Base-by-base conservation (phyloP, 2,888 invertebrate species). In the Sesia apiformis region DNA sequence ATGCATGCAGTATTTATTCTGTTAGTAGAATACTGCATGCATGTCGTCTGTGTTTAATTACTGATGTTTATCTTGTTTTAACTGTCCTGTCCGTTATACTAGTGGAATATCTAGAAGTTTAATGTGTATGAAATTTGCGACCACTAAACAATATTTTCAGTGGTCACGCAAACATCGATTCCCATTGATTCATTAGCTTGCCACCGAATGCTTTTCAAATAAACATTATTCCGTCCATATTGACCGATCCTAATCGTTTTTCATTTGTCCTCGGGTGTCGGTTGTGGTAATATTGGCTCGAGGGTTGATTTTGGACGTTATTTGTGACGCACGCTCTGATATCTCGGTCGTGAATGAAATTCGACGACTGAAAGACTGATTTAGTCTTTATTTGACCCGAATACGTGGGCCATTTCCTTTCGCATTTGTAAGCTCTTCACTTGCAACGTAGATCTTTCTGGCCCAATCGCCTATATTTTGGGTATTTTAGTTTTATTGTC, bases 111-210 rank as follows among this genome's bases (percentile, higher is more conserved):
- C 23, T 6, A 42, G 23, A 46, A 46, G 46, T 46, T 8, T 46
- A 23, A 46, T 6, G n/a, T 4, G 23, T 46, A 46, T 46, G n/a
- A 46, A 46, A 46, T 46, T 46, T n/a, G 46, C 46, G 8, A 4
- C 46, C 46, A 23, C n/a, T 4, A 46, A 23, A 8, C n/a, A 4
- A 23, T 23, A 23, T 23, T 23, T 23, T 46, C 8, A 8, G 38
- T 40, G 40, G 76, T 75, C 83, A 83, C 81, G 81, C 78, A 62
- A 82, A 58, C 67, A 68, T 72, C 70, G 66, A 74, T 72, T 69
- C 55, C 60, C 57, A 66, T 68, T 66, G 70, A 71, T 74, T 74
- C 72, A 72, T 74, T 74, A 75, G 68, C 62, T 58, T 65, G 55
- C 65, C 59, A 54, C 60, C 56, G 59, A 74, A 23, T 69, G 69